phyloP scores from a whole-genome alignment of 30 jellyfish, hydroid and myxozoan species.

The Aurelia sp. region DNA sequence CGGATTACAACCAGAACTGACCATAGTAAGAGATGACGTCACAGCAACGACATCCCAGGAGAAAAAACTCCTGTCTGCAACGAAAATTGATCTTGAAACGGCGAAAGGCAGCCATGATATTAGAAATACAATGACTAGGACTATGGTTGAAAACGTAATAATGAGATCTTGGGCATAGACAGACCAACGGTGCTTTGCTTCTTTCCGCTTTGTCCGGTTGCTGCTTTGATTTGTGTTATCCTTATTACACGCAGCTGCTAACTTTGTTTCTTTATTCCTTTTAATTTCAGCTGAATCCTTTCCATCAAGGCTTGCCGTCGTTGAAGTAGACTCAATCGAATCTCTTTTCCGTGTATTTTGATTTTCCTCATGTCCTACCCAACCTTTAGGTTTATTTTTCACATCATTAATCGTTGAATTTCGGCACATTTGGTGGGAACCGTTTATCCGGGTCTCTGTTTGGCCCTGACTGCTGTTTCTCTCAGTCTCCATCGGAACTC shows the following conservation, averaged over 20 bases:
- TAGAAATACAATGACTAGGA: constrained; percentile 40
- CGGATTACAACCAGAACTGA: constrained; percentile 41
- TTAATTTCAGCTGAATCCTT: neutral
- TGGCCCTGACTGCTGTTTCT: too few species aligned
- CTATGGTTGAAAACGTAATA: constrained; percentile 49
- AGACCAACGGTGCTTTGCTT: neutral
- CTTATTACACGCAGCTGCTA: neutral
- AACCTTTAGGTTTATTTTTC: neutral
- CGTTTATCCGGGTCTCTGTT: neutral
- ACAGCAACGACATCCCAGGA: constrained; percentile 58
- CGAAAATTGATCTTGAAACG: constrained; percentile 37
- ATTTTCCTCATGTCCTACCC: neutral
- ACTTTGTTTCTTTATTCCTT: neutral
- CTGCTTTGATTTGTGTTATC: neutral
- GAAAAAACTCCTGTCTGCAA: constrained; percentile 34
- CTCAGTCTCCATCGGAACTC: neutral
- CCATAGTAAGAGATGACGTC: constrained; percentile 44
- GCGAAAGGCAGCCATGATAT: constrained; percentile 60
- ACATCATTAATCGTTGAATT: neutral
- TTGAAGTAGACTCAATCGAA: neutral
- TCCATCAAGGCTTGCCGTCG: neutral
- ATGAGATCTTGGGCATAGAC: constrained; percentile 29
- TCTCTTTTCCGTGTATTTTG: neutral
- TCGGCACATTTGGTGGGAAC: neutral
- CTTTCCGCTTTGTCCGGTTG: neutral